phyloP scores from a whole-genome alignment of 2,797 vertebrate genomes.

The Emydoidea blandingii region DNA sequence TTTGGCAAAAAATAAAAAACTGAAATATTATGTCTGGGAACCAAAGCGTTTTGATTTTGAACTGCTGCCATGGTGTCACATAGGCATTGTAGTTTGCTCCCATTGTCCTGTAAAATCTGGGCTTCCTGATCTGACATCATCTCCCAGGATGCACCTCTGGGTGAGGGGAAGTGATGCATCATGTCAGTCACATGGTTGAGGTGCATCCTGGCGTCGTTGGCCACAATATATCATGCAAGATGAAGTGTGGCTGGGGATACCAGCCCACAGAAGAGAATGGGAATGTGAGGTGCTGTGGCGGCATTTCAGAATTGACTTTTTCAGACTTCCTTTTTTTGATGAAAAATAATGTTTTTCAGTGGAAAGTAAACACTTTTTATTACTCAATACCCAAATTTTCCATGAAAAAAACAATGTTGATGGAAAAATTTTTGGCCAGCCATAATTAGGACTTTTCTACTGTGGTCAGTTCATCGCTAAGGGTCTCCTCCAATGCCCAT shows the following conservation, averaged over 20 bases:
- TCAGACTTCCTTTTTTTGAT: background rate
- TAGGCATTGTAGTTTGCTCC: background rate
- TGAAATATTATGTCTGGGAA: background rate
- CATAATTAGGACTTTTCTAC: slow-evolving; percentile 50
- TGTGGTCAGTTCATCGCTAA: slow-evolving; percentile 56
- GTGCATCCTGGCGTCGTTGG: background rate
- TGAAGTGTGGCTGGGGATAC: background rate
- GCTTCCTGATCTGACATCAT: background rate
- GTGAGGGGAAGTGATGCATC: background rate
- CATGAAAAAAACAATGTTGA: background rate
- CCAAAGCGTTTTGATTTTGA: background rate
- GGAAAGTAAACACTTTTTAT: background rate
- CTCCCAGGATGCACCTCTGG: background rate
- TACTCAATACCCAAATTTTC: rapidly evolving
- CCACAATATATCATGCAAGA: background rate
- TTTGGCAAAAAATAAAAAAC: background rate
- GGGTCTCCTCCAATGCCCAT: slow-evolving; percentile 49
- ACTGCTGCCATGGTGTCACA: background rate
- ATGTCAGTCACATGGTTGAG: background rate
- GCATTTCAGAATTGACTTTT: background rate
- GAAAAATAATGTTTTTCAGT: rapidly evolving
- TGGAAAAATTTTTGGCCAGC: background rate
- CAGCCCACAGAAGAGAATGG: background rate
- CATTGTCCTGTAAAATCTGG: background rate
- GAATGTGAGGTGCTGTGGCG: background rate